Evolutionary conservation across 2,797 vertebrate species (phyloP).

Genomic region (Tokudaia tokunoshimensis): DNA sequence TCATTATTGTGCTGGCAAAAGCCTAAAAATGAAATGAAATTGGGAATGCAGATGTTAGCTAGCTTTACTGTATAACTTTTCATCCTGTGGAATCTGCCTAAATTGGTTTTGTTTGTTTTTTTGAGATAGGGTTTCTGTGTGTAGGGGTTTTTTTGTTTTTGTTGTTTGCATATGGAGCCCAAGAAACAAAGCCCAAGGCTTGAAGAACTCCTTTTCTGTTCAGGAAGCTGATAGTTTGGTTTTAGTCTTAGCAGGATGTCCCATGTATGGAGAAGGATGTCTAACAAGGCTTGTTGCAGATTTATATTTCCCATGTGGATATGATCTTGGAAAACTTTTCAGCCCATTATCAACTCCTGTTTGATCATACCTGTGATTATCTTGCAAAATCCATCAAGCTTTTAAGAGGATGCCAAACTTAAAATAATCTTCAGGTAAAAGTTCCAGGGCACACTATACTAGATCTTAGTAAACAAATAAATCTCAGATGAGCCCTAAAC

Average conservation of each 20-base stretch:
- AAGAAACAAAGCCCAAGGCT: slow-evolving; percentile 3
- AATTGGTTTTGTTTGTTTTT: neutral
- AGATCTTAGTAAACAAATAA: neutral
- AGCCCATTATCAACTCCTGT: neutral
- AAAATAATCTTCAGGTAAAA: slow-evolving; percentile 31
- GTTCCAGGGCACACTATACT: neutral
- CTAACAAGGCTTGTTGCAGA: neutral
- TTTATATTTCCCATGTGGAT: neutral
- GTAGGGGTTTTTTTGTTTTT: neutral
- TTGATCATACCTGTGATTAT: neutral
- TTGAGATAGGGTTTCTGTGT: neutral
- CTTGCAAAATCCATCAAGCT: slow-evolving; percentile 38
- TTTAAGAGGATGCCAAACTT: slow-evolving; percentile 10
- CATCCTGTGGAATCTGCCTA: neutral
- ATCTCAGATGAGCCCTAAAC: neutral
- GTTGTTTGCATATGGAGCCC: neutral
- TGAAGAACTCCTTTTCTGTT: slow-evolving; percentile 17
- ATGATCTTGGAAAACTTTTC: slow-evolving; percentile 9
- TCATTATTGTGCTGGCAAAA: slow-evolving; percentile 10
- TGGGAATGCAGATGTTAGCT: slow-evolving; percentile 2
- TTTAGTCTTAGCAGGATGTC: neutral
- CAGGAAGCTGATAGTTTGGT: neutral
- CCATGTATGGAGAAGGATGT: neutral
- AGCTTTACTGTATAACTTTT: slow-evolving; percentile 29
- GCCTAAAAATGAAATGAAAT: slow-evolving; percentile 27